Conservation (phyloP, 1,140 invertebrate genomes). For the Drosophila pallidifrons region DNA sequence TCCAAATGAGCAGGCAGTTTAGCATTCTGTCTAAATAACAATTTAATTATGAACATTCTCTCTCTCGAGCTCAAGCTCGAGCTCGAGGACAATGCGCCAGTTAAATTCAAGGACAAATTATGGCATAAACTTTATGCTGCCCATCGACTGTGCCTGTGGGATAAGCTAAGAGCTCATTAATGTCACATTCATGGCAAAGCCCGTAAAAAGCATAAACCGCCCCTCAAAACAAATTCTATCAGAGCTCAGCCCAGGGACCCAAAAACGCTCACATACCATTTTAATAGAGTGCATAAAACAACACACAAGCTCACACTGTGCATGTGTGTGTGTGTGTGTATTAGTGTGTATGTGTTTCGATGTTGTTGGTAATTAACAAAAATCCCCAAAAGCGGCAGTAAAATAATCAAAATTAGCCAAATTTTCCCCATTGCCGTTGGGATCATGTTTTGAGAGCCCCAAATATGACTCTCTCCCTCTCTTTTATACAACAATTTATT, state of each 20-base stretch:
- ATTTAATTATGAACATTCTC: constrained; percentile 74
- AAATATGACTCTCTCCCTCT: constrained; percentile 23
- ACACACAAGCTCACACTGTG: constrained; percentile 36
- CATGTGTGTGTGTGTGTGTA: background rate
- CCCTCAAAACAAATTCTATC: constrained; percentile 67
- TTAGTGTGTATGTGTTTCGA: constrained; percentile 26
- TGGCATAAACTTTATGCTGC: constrained; percentile 64
- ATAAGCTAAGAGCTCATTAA: constrained; percentile 79
- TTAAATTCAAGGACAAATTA: constrained; percentile 74
- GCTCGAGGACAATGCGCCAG: constrained; percentile 25
- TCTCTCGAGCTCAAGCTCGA: background rate
- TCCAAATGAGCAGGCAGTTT: constrained; percentile 72
- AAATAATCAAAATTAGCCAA: constrained; percentile 81
- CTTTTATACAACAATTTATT: constrained; percentile 51
- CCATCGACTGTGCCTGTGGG: constrained; percentile 59
- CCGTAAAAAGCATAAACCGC: constrained; percentile 69
- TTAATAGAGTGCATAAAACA: constrained; percentile 71
- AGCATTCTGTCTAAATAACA: constrained; percentile 64
- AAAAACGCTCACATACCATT: constrained; percentile 55
- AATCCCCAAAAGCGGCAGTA: constrained; percentile 61
- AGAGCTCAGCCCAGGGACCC: constrained; percentile 37
- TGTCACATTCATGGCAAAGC: constrained; percentile 75
- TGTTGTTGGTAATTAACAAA: constrained; percentile 68
- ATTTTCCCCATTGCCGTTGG: constrained; percentile 53
- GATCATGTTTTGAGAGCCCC: constrained; percentile 33